These are phyloP conservation scores for Notodonta ziczac DNA, from an alignment of 2,888 invertebrate species.

Conservation along the genomic window DNA sequence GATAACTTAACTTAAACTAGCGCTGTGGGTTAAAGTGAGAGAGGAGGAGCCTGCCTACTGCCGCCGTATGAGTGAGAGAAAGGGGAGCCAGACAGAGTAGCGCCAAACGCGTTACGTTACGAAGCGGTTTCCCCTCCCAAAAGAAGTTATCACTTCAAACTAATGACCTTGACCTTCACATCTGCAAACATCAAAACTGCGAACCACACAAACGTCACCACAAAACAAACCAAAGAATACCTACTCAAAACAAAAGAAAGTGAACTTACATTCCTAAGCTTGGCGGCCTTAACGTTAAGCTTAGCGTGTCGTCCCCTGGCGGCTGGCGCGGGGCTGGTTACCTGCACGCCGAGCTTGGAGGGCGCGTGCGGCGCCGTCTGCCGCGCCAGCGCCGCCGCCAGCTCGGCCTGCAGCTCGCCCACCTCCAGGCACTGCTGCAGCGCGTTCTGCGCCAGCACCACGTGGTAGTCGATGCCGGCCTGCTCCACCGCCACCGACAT, in stretches of 20 bases:
- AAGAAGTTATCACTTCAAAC: too few relatives aligned
- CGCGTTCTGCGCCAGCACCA: conserved; percentile 98
- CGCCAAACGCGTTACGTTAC: too few relatives aligned
- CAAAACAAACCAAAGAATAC: conserved; percentile 5
- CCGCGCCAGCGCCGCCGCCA: conserved; percentile 95
- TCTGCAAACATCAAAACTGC: conserved; percentile 17
- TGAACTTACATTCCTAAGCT: conserved; percentile 79
- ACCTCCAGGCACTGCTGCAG: conserved; percentile 95
- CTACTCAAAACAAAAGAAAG: conserved; percentile 2
- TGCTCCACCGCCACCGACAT: conserved; percentile 98
- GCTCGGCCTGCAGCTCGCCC: conserved; percentile 94
- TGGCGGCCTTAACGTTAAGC: conserved; percentile 63
- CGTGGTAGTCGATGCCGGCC: conserved; percentile 98
- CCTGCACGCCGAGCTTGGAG: conserved; percentile 93
- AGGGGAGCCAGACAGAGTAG: too few relatives aligned
- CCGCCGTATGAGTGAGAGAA: too few relatives aligned
- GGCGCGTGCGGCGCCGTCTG: conserved; percentile 96
- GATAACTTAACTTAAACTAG: too few relatives aligned
- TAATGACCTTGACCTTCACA: neutral
- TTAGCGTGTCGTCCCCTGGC: conserved; percentile 36
- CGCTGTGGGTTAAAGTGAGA: too few relatives aligned
- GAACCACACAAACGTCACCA: conserved; percentile 8
- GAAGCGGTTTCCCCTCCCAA: too few relatives aligned
- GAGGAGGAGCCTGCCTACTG: too few relatives aligned
- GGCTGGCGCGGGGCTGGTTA: conserved; percentile 37